phyloP scores from a whole-genome alignment of 2,113 vertebrate genomes.

The Sapajus apella region DNA sequence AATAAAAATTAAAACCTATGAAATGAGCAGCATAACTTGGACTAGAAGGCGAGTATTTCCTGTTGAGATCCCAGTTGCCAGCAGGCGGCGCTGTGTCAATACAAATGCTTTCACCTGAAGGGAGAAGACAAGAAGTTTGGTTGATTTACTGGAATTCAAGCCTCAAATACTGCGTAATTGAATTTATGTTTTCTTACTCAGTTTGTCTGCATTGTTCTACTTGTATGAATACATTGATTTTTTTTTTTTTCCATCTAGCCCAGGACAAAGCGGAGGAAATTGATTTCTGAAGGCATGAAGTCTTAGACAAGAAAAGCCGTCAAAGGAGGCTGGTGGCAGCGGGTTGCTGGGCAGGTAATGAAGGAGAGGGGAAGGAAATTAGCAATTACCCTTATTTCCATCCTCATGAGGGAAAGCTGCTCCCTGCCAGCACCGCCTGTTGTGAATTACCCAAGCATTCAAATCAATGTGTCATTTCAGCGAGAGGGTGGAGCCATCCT shows the following conservation, averaged over 20 bases:
- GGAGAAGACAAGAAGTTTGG: background rate
- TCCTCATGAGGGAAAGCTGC: background rate
- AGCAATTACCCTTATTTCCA: background rate
- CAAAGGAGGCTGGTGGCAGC: background rate
- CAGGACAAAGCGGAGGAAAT: background rate
- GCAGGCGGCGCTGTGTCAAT: conserved; percentile 45
- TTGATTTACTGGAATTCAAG: conserved; percentile 40
- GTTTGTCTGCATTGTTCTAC: background rate
- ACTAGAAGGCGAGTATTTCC: background rate
- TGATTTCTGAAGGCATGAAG: conserved; percentile 14
- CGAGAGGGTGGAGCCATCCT: conserved; percentile 41
- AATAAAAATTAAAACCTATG: too few species aligned
- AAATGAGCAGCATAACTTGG: background rate
- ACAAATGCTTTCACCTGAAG: background rate
- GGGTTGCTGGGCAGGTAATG: background rate
- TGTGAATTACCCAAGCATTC: conserved; percentile 48
- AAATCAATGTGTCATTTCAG: conserved; percentile 36
- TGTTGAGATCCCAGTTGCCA: background rate
- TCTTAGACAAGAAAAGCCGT: conserved; percentile 19
- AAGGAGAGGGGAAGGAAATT: background rate
- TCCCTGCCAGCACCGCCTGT: background rate
- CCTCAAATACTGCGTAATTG: background rate
- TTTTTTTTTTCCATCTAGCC: background rate
- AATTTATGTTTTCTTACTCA: conserved; percentile 4
- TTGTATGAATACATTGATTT: conserved; percentile 22